Base-by-base conservation (phyloP, 1,140 invertebrate species). In the Drosophila auraria region DNA sequence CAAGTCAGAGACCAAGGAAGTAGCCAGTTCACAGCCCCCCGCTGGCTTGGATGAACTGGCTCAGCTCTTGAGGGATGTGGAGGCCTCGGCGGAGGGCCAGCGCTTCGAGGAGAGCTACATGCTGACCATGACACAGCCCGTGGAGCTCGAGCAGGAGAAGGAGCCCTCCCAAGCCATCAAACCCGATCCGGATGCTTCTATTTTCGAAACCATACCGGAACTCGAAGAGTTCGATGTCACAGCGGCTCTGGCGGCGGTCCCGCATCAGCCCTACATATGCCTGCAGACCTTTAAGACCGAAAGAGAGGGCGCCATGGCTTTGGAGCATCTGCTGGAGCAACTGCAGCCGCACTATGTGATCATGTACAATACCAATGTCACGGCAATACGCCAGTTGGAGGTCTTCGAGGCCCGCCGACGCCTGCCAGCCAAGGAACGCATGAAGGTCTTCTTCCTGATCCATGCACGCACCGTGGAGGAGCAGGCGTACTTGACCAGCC, bases 391-490 rank as follows among this genome's bases (percentile, higher is more conserved):
- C 40, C 97, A 98, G 94, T 94, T 99, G 38, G 98, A 99, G 94
- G 95, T 98, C 36, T 95, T 94, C 76, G 95, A 98, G 94, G 95
- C 97, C 38, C 96, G 96, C 79, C 96, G 96, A 81, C 95, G 95
- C 45, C 93, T 93, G 15, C 93, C 95, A 82, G 94, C 95, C 6
- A 94, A 94, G 0, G 91, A 94, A 6, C 92, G 94, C 7, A 91
- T 97, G 2, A 95, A 95, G 82, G 95, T 99, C n/a, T 99, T 97
- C 93, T 98, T 99, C 82, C 91, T 99, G 25, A 95, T 98, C 53
- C 98, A 98, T 92, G 95, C 96, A 12, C 96, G 96, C 27, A 99
- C 98, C 20, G 97, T 98, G 0, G 99, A 99, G 94, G 98, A 99
- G 93, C 98, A 99, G 94, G 95, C 97, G 4, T 99, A 99, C 93